phyloP scores from a whole-genome alignment of 1,140 invertebrate genomes.

The Calosoma granatense region DNA sequence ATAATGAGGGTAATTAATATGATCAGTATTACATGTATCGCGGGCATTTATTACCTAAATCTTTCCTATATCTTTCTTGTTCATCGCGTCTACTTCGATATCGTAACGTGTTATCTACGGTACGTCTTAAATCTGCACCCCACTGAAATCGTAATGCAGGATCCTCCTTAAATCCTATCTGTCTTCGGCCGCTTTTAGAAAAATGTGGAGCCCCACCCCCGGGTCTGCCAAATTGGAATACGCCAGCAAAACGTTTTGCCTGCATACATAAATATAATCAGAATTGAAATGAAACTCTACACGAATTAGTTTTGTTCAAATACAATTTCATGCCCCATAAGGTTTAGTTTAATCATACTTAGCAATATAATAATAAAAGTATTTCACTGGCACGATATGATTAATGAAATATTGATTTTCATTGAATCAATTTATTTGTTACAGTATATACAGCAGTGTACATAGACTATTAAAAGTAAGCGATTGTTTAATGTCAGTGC shows the following conservation, averaged over 20 bases:
- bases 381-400: too few species aligned
- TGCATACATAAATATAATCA: slow-evolving; percentile 21
- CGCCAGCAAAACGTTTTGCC: slow-evolving; percentile 26
- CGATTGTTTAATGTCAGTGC: too few species aligned
- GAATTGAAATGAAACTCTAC: slow-evolving; percentile 23
- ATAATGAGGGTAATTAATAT: background rate
- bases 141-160: slow-evolving; percentile 38
- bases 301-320: slow-evolving; percentile 25
- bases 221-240: slow-evolving; percentile 25
- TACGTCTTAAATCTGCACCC: slow-evolving; percentile 36
- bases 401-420: too few species aligned
- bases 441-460: too few species aligned
- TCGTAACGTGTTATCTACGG: slow-evolving; percentile 42
- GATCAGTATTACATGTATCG: background rate
- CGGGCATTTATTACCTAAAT: slow-evolving; percentile 39
- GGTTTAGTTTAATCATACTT: too few species aligned
- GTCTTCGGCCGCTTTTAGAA: slow-evolving; percentile 30
- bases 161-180: slow-evolving; percentile 38
- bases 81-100: slow-evolving; percentile 38
- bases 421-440: too few species aligned
- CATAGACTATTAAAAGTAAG: too few species aligned
- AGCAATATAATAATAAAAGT: too few species aligned
- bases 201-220: slow-evolving; percentile 31
- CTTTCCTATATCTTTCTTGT: slow-evolving; percentile 38
- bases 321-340: too few species aligned